Conservation (phyloP, 2,797 vertebrate species). For the Semotilus atromaculatus region DNA sequence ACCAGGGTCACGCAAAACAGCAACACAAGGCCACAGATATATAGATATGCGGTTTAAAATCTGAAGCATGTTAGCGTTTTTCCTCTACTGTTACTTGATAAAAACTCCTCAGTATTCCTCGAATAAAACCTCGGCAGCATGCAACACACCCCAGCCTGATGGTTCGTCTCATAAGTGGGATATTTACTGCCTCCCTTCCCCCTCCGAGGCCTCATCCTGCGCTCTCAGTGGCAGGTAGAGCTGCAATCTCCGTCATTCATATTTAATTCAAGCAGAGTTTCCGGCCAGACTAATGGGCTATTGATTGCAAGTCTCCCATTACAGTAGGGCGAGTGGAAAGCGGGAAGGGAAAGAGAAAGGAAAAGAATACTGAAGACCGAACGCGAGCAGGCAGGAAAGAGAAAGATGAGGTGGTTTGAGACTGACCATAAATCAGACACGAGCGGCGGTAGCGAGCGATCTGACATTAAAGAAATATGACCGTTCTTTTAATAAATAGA, state of each 20-base stretch:
- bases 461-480: constrained; percentile 39
- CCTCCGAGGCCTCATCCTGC: constrained; percentile 69
- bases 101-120: constrained; percentile 51
- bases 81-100: background rate
- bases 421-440: constrained; percentile 50
- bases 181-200: constrained; percentile 72
- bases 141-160: constrained; percentile 70
- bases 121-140: constrained; percentile 54
- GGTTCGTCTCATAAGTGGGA: constrained; percentile 61
- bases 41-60: background rate
- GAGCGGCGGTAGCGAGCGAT: constrained; percentile 55
- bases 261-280: constrained; percentile 84
- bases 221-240: constrained; percentile 78
- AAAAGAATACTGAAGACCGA: constrained; percentile 64
- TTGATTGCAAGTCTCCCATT: constrained; percentile 84
- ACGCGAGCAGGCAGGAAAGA: constrained; percentile 33
- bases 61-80: too few species aligned
- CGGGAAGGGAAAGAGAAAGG: constrained; percentile 55
- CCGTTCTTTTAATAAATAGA: constrained; percentile 25
- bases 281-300: constrained; percentile 85
- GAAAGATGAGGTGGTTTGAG: constrained; percentile 40
- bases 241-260: constrained; percentile 85
- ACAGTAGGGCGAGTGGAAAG: constrained; percentile 70
- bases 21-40: background rate
- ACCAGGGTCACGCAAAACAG: background rate